phyloP scores from a whole-genome alignment of 1,140 invertebrate species.

The Pseudobourletiella spinata region DNA sequence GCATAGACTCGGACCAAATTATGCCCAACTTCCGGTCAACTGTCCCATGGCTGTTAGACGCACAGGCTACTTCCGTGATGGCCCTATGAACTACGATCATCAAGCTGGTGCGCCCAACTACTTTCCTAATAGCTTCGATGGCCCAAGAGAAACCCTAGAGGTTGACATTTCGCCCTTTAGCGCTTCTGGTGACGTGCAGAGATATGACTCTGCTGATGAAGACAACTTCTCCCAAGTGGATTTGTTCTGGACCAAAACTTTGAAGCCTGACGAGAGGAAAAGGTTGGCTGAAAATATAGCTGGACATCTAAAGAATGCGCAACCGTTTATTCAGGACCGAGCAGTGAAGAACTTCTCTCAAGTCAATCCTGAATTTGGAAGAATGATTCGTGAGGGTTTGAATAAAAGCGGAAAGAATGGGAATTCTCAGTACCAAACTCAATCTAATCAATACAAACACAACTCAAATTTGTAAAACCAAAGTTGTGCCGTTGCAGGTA shows the following conservation, averaged over 20 bases:
- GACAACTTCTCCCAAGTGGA: slow-evolving; percentile 83
- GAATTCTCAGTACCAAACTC: slow-evolving; percentile 16
- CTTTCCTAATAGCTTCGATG: slow-evolving; percentile 58
- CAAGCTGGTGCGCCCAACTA: slow-evolving; percentile 52
- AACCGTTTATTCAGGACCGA: slow-evolving; percentile 75
- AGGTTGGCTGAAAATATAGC: slow-evolving; percentile 74
- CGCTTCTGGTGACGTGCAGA: slow-evolving; percentile 32
- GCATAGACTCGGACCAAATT: slow-evolving; percentile 56
- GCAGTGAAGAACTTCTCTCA: slow-evolving; percentile 63
- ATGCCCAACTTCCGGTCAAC: slow-evolving; percentile 56
- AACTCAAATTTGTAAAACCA: slow-evolving; percentile 14
- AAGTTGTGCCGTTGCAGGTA: too few species aligned
- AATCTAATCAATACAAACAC: slow-evolving; percentile 5
- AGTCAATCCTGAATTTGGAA: slow-evolving; percentile 37
- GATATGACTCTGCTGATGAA: slow-evolving; percentile 73
- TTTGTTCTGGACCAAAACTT: slow-evolving; percentile 68
- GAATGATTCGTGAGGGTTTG: slow-evolving; percentile 32
- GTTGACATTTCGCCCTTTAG: slow-evolving; percentile 40
- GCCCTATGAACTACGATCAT: slow-evolving; percentile 41
- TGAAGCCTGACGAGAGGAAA: slow-evolving; percentile 60
- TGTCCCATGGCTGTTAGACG: slow-evolving; percentile 46
- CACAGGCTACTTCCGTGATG: slow-evolving; percentile 53
- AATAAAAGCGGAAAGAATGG: neutral
- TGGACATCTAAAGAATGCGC: slow-evolving; percentile 62
- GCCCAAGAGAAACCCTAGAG: slow-evolving; percentile 54